A percentile compares a stretch with the other conserved stretches of the same genome.
These are phyloP conservation scores for Exephanes ischioxanthus DNA, from an alignment of 2,888 invertebrate species.

Conservation along the genomic window DNA sequence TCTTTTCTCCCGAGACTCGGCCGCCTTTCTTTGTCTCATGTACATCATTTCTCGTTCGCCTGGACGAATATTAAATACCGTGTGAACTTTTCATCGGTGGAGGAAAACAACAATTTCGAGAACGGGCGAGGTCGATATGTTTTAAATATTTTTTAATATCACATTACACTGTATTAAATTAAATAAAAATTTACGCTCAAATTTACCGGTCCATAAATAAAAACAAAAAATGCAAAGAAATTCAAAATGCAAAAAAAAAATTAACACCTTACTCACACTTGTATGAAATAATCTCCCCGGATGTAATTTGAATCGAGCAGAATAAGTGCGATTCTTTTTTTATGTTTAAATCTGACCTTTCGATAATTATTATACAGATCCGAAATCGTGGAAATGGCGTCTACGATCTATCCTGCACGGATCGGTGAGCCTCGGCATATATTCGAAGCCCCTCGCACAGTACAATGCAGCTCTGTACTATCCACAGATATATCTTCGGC, in stretches of 20 bases:
- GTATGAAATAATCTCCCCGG: too few relatives aligned
- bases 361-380: conserved; percentile 14
- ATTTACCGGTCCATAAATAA: too few relatives aligned
- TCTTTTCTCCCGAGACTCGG: conserved; percentile 57
- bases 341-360: background rate
- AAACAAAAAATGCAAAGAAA: too few relatives aligned
- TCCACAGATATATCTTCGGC: conserved; percentile 15
- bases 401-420: background rate
- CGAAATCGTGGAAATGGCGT: conserved; percentile 19
- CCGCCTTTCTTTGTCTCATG: conserved; percentile 32
- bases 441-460: background rate
- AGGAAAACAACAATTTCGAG: background rate
- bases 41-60: background rate
- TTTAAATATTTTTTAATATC: too few relatives aligned
- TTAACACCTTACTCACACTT: too few relatives aligned
- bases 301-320: too few relatives aligned
- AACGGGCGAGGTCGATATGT: background rate
- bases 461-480: background rate
- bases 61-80: conserved; percentile 33
- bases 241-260: too few relatives aligned
- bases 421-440: background rate
- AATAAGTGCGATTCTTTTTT: background rate
- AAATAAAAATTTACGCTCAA: too few relatives aligned
- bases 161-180: too few relatives aligned
- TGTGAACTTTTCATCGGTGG: background rate